A percentile compares a stretch with the other conserved stretches of the same genome.
Conservation (phyloP, 2,888 invertebrate genomes). For the Oscheius sp. region DNA sequence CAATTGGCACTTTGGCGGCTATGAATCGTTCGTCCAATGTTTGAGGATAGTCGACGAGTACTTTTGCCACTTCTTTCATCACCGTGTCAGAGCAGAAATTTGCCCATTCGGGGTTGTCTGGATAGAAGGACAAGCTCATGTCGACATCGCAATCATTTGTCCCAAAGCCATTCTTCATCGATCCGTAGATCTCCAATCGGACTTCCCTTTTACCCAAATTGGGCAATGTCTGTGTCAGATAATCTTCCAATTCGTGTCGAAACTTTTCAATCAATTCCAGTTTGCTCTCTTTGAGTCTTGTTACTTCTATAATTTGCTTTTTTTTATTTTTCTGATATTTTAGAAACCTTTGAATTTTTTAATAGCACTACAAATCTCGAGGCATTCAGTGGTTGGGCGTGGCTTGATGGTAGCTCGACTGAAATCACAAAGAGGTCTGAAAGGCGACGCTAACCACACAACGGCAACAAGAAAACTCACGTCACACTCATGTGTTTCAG, state of each 20-base stretch:
- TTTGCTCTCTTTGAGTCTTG: constrained; percentile 2
- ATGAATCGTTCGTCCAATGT: constrained; percentile 67
- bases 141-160: constrained; percentile 78
- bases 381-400: constrained; percentile 1
- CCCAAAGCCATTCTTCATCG: constrained; percentile 79
- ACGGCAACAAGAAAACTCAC: constrained; percentile 32
- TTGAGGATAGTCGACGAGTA: constrained; percentile 53
- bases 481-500: constrained; percentile 46
- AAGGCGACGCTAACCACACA: background rate
- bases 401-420: constrained; percentile 14
- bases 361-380: constrained; percentile 28
- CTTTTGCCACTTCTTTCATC: constrained; percentile 57
- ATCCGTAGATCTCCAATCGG: constrained; percentile 77
- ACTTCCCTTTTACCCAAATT: constrained; percentile 24
- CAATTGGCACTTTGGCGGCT: constrained; percentile 79
- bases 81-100: constrained; percentile 46
- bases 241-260: constrained; percentile 29
- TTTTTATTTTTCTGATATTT: background rate
- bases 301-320: constrained; percentile 10
- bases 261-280: constrained; percentile 31
- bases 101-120: constrained; percentile 60
- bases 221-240: constrained; percentile 27
- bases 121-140: constrained; percentile 78
- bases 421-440: constrained; percentile 10
- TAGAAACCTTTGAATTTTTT: constrained; percentile 15